Base-by-base conservation (phyloP, 2,797 vertebrate genomes). In the Sebastes jordani region DNA sequence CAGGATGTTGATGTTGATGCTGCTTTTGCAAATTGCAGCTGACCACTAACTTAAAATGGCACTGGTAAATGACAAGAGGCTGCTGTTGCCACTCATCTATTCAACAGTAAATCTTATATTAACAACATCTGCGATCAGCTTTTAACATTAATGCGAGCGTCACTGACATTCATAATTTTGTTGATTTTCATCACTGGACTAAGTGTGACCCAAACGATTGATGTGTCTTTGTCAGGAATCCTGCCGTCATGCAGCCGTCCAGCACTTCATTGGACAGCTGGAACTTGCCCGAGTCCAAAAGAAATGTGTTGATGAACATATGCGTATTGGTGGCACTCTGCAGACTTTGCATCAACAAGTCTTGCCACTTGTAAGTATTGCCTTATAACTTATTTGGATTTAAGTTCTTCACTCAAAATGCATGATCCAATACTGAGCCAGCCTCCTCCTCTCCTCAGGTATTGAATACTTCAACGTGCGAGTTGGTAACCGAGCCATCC, bases 241-340 rank as follows among this genome's bases (percentile, higher is more conserved):
- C 0, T 91, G 84, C 52, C 0, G 0, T 5, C 0, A 0, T 5
- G 9, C 36, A 11, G 74, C 56, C 6, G 6, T 91, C 32, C 0
- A 1, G 0, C 5, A 4, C 16, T 23, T 66, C 25, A 0, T 0
- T 0, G 0, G 0, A 0, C 78, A n/a, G 42, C 76, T 95, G 64
- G 0, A 3, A 0, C 0, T 0, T 0, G 71, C 49, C 2, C 0
- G 0, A 0, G 71, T 32, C 2, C 0, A 0, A 0, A 0, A 0
- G 0, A 20, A 32, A 6, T 90, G 86, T 4, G 0, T 0, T 0
- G 36, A 7, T 1, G 0, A 0, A 0, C 0, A 0, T 0, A 0
- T 0, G 0, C 2, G 1, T 1, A 23, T 61, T 3, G 0, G 0
- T 0, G 0, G 6, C 0, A 71, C 25, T 20, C 2, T 46, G 9